phyloP scores from a whole-genome alignment of 2,113 vertebrate species.

The Gavia stellata region DNA sequence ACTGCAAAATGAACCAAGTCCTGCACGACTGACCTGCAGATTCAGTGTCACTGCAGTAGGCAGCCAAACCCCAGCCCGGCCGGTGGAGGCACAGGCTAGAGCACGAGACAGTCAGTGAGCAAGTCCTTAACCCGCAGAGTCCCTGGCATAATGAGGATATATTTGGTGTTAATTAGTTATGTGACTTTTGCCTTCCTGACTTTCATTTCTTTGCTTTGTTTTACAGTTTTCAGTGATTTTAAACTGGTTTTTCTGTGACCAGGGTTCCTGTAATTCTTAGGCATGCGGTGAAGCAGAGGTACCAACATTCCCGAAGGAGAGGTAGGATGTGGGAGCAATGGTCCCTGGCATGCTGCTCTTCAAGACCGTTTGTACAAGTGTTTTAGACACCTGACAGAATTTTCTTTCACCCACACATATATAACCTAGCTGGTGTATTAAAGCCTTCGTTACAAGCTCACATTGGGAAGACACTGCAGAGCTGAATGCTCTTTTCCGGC shows the following conservation, averaged over 20 bases:
- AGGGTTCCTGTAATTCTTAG: background rate
- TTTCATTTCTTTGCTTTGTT: background rate
- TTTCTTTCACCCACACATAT: background rate
- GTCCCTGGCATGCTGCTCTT: background rate
- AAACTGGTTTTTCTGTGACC: background rate
- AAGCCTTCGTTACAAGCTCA: background rate
- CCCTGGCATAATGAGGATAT: background rate
- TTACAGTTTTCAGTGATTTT: background rate
- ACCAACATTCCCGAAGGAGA: background rate
- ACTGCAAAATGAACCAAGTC: background rate
- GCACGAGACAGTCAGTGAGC: background rate
- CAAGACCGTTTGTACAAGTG: background rate
- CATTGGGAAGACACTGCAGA: background rate
- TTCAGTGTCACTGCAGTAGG: background rate
- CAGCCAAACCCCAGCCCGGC: background rate
- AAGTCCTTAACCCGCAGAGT: background rate
- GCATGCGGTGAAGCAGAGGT: background rate
- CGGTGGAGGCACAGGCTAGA: background rate
- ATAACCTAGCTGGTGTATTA: too few relatives aligned
- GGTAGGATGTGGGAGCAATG: background rate
- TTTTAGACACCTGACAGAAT: background rate
- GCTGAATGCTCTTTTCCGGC: background rate
- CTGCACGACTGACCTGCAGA: background rate
- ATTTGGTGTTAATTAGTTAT: background rate
- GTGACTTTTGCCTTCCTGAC: background rate